phyloP scores from a whole-genome alignment of 1,140 invertebrate genomes.

The Meloidogyne chitwoodi region DNA sequence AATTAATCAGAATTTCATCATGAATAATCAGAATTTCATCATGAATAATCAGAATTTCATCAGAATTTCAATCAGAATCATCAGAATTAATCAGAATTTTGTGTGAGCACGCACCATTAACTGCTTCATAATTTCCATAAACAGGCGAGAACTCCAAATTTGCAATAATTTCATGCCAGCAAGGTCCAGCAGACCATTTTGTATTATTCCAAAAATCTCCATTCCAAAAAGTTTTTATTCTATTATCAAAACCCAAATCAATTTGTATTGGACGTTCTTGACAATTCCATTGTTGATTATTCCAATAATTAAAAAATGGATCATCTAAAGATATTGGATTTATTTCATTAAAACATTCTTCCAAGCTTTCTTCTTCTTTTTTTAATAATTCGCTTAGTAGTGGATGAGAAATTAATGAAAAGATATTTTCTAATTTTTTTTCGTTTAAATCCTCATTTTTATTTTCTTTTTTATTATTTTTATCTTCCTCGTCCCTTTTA shows the following conservation, averaged over 20 bases:
- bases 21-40: too few relatives aligned
- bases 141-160: conserved; percentile 16
- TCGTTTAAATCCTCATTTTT: background rate
- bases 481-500: background rate
- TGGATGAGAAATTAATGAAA: background rate
- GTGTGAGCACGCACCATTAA: background rate
- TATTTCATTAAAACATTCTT: background rate
- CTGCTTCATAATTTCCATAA: conserved; percentile 13
- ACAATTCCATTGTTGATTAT: conserved; percentile 41
- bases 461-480: background rate
- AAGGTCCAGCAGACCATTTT: conserved; percentile 33
- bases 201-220: conserved; percentile 41
- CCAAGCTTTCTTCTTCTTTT: background rate
- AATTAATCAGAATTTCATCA: too few relatives aligned
- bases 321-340: conserved; percentile 34
- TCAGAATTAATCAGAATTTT: background rate
- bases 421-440: background rate
- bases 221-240: conserved; percentile 39
- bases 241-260: conserved; percentile 39
- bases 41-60: too few relatives aligned
- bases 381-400: background rate
- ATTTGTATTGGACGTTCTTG: conserved; percentile 37
- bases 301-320: conserved; percentile 32
- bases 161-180: conserved; percentile 34
- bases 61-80: too few relatives aligned